phyloP scores from a whole-genome alignment of 1,140 invertebrate species.

The Drosophila subobscura region DNA sequence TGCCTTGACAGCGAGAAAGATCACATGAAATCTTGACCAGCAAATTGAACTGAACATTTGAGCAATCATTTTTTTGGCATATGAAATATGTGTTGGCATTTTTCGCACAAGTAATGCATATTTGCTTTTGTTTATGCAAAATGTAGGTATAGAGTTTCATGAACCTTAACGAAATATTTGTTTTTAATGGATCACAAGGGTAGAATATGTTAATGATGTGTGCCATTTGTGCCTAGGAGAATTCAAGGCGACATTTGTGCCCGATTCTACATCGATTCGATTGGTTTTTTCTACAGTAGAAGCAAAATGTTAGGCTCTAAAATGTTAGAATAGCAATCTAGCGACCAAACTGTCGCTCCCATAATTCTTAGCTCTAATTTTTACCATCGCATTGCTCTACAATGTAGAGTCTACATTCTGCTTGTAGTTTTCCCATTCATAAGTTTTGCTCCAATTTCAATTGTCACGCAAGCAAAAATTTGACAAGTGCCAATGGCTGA shows the following conservation, averaged over 20 bases:
- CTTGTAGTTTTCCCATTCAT: conserved; percentile 53
- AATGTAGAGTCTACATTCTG: conserved; percentile 26
- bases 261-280: too few relatives aligned
- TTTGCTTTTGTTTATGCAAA: conserved; percentile 41
- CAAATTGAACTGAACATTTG: conserved; percentile 41
- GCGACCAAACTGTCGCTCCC: background rate
- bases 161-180: background rate
- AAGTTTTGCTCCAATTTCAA: conserved; percentile 40
- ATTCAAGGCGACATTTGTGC: too few relatives aligned
- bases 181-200: conserved; percentile 1
- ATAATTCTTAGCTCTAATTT: conserved; percentile 37
- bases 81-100: conserved; percentile 38
- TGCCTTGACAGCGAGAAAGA: conserved; percentile 47
- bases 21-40: conserved; percentile 42
- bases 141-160: conserved; percentile 53
- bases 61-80: conserved; percentile 38
- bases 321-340: background rate
- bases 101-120: conserved; percentile 15
- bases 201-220: conserved; percentile 12
- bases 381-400: conserved; percentile 19
- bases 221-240: too few relatives aligned
- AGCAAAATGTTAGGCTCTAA: too few relatives aligned
- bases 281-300: too few relatives aligned
- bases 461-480: conserved; percentile 37
- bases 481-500: conserved; percentile 16